These are phyloP conservation scores for Tricholaema leucomelas DNA, from an alignment of 2,113 vertebrate species.

Conservation along the genomic window DNA sequence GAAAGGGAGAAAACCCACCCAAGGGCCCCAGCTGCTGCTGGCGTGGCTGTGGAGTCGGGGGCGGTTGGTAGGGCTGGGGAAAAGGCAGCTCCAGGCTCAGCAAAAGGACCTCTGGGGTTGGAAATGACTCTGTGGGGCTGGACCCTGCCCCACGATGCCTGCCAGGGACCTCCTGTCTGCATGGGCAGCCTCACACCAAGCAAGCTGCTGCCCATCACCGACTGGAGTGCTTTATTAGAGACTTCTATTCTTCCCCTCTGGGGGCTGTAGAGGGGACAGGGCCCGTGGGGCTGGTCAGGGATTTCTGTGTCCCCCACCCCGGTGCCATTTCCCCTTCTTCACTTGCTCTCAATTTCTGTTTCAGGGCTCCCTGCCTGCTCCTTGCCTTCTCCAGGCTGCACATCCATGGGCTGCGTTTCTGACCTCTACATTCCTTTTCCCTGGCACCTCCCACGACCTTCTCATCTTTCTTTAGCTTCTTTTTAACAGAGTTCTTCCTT, in stretches of 20 bases:
- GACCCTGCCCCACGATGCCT: rapidly evolving
- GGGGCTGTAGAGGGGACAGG: not conserved
- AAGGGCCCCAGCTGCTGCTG: not conserved
- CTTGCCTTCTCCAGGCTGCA: not conserved
- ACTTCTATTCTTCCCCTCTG: not conserved
- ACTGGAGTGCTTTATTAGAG: rapidly evolving
- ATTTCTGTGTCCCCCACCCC: not conserved
- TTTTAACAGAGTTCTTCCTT: not conserved
- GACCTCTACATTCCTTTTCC: not conserved
- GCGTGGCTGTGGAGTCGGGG: rapidly evolving
- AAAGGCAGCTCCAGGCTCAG: not conserved
- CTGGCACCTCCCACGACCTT: rapidly evolving
- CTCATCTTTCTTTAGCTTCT: not conserved
- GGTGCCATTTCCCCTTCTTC: not conserved
- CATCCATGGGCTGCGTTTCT: rapidly evolving
- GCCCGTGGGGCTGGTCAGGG: rapidly evolving
- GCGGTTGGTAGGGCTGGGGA: not conserved
- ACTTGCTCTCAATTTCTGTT: not conserved
- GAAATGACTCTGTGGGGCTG: not conserved
- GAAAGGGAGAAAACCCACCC: not conserved
- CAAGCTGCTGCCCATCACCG: not conserved
- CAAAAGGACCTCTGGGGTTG: not conserved
- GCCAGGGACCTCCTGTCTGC: rapidly evolving
- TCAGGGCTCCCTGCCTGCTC: not conserved
- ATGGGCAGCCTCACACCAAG: not conserved